Base-by-base conservation (phyloP, 1,140 invertebrate genomes). In the Harpegnathos saltator region DNA sequence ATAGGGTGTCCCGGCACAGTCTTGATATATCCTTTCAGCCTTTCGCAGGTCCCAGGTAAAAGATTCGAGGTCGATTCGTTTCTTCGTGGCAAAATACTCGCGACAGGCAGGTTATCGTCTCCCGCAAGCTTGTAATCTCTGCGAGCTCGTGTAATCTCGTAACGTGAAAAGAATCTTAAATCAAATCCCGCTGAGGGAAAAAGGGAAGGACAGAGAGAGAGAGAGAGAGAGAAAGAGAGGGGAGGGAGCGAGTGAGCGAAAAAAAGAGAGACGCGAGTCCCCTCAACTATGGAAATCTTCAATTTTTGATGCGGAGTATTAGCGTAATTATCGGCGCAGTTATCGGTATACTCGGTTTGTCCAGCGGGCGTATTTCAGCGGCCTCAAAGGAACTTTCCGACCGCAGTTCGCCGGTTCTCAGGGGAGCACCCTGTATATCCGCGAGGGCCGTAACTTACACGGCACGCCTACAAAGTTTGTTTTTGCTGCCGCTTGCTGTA, bases 401-500 rank as follows among this genome's bases (percentile, higher is more conserved):
- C 29, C 52, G 19, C 17, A 22, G n/a, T 22, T 26, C 63, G 44
- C 12, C 38, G 52, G 44, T 56, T 22, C 72, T 19, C 75, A n/a
- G 48, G 75, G 75, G 50, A 78, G n/a, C 33, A 69, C 33, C 65
- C 74, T 56, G 58, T 80, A 71, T 29, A 80, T 69, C 58, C 65
- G 52, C 75, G 65, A 17, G 19, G 63, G 9, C 71, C 75, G 65
- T 80, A 80, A 80, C 75, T 80, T 69, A 80, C 33, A 59, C 63
- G 5, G 52, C 63, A 66, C 65, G 75, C 75, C 75, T 69, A 44
- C 75, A 22, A 80, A 80, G 63, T 80, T 69, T 71, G 75, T 80
- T 80, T 80, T 80, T 80, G 63, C 75, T 33, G 22, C 52, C 62
- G 74, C 29, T 38, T 56, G 50, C 74, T 29, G n/a, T 80, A 80